Evolutionary conservation across 1,140 invertebrate species (phyloP).

Genomic region (Achroia grisella): DNA sequence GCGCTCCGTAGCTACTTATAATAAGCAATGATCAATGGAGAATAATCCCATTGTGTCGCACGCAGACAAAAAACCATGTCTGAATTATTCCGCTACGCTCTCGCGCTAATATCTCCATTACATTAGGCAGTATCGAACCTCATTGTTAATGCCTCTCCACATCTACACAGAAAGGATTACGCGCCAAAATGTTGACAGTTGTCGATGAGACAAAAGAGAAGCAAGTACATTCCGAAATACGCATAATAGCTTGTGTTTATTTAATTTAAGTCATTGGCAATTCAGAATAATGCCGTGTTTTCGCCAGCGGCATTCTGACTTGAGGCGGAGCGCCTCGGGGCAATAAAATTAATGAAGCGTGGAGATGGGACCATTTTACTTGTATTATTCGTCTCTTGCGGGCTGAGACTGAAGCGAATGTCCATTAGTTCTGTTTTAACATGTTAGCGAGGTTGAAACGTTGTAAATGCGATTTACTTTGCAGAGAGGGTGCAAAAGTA

Average conservation of each 20-base stretch:
- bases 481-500: slow-evolving; percentile 67
- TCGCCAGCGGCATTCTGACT: slow-evolving; percentile 53
- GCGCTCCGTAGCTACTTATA: slow-evolving; percentile 63
- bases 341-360: slow-evolving; percentile 74
- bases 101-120: slow-evolving; percentile 68
- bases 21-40: slow-evolving; percentile 72
- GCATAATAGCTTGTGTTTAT: slow-evolving; percentile 67
- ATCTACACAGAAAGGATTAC: slow-evolving; percentile 55
- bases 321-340: slow-evolving; percentile 61
- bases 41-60: slow-evolving; percentile 69
- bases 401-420: slow-evolving; percentile 71
- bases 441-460: slow-evolving; percentile 73
- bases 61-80: slow-evolving; percentile 67
- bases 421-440: slow-evolving; percentile 74
- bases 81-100: slow-evolving; percentile 66
- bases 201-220: slow-evolving; percentile 53
- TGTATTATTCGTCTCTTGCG: slow-evolving; percentile 73
- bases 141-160: slow-evolving; percentile 35
- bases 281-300: slow-evolving; percentile 64
- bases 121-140: slow-evolving; percentile 38
- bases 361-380: slow-evolving; percentile 73
- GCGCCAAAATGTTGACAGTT: slow-evolving; percentile 60
- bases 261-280: slow-evolving; percentile 67
- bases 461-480: slow-evolving; percentile 72
- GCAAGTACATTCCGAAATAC: slow-evolving; percentile 42